Base-by-base conservation (phyloP, 2,113 vertebrate species). In the Triplophysa dalaica region DNA sequence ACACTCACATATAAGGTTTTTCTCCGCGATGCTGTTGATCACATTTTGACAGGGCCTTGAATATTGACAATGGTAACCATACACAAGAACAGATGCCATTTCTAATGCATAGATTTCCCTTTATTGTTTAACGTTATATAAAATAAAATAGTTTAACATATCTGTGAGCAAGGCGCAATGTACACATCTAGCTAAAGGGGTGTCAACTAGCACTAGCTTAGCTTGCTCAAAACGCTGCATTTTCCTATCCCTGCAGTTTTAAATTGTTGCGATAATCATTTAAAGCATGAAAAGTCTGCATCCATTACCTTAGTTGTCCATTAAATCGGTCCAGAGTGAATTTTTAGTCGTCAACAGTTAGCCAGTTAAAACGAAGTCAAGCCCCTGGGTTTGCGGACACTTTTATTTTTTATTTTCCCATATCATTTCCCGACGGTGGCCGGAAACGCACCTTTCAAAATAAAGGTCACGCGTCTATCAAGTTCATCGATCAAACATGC, bases 231-330 rank as follows among this genome's bases (percentile, higher is more conserved):
- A 33, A 26, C 38, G 24, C 48, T 21, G 41, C 17, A 7, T n/a
- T 52, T 24, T 65, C 19, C 33, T 63, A 56, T 50, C 48, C 22
- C 22, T 43, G 12, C 19, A 9, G 16, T 29, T 77, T 52, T 54
- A 50, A 48, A 65, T 29, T 0, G 22, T 29, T 22, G 24, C 22
- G n/a, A 24, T 48, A 45, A 26, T 3, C 33, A 8, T 63, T 4
- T 6, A 17, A 17, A 12, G 1, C 4, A 76, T 19, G 38, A 11
- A 0, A 21, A 3, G 2, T 1, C 11, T 77, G 7, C n/a, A 21
- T 54, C 6, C 4, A 58, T 54, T 70, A 87, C 86, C 84, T 87
- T 87, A 87, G 70, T 78, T 84, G 75, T 82, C 83, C 86, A 87
- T 87, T 83, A 70, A 80, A 85, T 66, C 69, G 78, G 33, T 83